Base-by-base conservation (phyloP, 2,888 invertebrate species). In the Spicauda simplicius region DNA sequence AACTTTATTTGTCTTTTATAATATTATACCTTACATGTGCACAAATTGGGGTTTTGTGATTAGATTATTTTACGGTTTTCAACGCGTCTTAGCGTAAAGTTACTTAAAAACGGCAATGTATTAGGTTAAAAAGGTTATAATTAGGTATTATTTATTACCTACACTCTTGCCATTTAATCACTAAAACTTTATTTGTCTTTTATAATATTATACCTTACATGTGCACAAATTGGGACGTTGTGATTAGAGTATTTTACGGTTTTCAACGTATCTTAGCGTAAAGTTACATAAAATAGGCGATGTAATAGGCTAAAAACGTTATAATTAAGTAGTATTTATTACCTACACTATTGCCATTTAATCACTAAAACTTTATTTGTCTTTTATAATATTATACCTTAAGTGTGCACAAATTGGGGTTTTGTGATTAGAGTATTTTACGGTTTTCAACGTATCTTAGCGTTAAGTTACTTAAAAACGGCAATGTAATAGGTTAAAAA, bases 21-120 rank as follows among this genome's bases (percentile, higher is more conserved):
- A n/a, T n/a, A n/a, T n/a, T n/a, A n/a, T n/a, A 76, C 76, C 73
- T 71, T 56, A 70, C 71, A 71, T 71, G 72, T 64, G 64, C 57
- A 33, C 62, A 19, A 62, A 63, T 63, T 68, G 58, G 57, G 55
- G 56, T 19, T 33, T 56, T 56, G 14, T 18, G 41, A 64, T 54
- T 45, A 25, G 37, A 20, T 37, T 11, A 63, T 55, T 56, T 64
- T 25, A 54, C 54, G 25, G n/a, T 25, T n/a, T 50, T 50, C 45
- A 45, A 10, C 18, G 18, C 7, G 16, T 45, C n/a, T 45, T 45
- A n/a, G 12, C 16, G 5, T 7, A 45, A 45, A 45, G 5, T 14
- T 14, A 45, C 14, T 45, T 7, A n/a, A 45, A 45, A 45, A 1
- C 14, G 41, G 12, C 12, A 45, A 45, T 14, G 37, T 37, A 45